Percentiles rank a stretch among this genome's conserved stretches.
phyloP scores from a whole-genome alignment of 2,113 vertebrate genomes.

The Phrynosoma platyrhinos region DNA sequence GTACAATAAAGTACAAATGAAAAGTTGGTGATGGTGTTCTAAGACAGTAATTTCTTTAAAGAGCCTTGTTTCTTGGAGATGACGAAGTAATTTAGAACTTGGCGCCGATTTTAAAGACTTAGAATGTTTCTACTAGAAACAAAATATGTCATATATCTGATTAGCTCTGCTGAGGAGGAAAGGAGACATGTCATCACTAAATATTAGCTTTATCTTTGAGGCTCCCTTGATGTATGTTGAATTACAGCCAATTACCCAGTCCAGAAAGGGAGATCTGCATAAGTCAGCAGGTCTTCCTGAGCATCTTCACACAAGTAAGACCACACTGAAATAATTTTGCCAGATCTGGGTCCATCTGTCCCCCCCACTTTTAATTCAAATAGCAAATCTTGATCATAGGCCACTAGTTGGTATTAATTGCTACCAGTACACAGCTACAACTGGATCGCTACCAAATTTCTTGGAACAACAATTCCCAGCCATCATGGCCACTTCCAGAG shows the following conservation, averaged over 20 bases:
- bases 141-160: neutral
- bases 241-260: neutral
- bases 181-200: constrained; percentile 12
- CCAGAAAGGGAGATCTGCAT: neutral
- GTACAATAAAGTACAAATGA: neutral
- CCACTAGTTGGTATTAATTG: neutral
- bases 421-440: neutral
- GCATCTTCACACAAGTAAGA: neutral
- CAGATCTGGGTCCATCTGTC: neutral
- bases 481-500: neutral
- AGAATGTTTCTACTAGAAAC: neutral
- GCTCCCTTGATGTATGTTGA: neutral
- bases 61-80: neutral
- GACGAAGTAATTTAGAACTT: neutral
- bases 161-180: neutral
- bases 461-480: neutral
- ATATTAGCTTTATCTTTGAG: constrained; percentile 33
- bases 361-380: neutral
- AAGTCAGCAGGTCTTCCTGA: neutral
- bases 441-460: neutral
- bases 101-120: constrained; percentile 16
- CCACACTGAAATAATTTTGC: neutral
- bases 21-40: too few relatives aligned
- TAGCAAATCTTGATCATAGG: neutral
- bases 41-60: constrained; percentile 17